Evolutionary conservation across 30 jellyfish, hydroid and myxozoan genomes (phyloP), one percentile per base, ranked within the genome.

Genomic region (Hydractinia symbiolongicarpus): DNA sequence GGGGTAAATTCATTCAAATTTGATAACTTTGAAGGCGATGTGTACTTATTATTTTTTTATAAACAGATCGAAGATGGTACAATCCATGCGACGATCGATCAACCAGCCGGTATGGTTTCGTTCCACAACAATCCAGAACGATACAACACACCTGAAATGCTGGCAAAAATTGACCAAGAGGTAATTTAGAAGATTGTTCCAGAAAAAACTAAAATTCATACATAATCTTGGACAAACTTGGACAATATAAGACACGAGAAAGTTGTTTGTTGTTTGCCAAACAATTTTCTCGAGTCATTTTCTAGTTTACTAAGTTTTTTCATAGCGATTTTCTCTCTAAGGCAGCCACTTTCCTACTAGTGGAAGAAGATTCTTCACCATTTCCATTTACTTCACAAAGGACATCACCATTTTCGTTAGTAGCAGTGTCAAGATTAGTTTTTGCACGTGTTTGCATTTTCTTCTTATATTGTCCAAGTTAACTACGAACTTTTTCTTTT

Each of bases 1-100:
- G 44, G 1, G 44, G 44, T 30, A 30, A 30, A 30, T 1, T 30
- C 44, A 30, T 30, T 30, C 44, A 30, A 30, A 30, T 30, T 30
- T 30, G 44, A 30, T 30, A 30, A 30, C 44, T 30, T 30, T 30
- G 44, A 30, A 30, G 44, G 1, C 44, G 44, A 30, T 30, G 44
- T 30, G 44, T 30, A 30, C 44, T 30, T 30, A 30, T 30, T 30
- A n/a, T n/a, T 2, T 30, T 30, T 30, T 30, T 2, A 30, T 0
- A 2, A 30, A 30, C 44, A 90, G 98, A 93, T 93, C 79, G 98
- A 85, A 83, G 98, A 87, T 82, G 98, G 98, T 7, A 91, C 95
- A 15, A 93, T 93, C 4, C 86, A 86, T 84, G 98, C 98, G 40
- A 93, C 95, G 1, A 93, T 93, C 76, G 96, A 93, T 61, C 96